These are phyloP conservation scores for Cetonia aurata DNA, from an alignment of 2,888 invertebrate genomes.

Conservation along the genomic window DNA sequence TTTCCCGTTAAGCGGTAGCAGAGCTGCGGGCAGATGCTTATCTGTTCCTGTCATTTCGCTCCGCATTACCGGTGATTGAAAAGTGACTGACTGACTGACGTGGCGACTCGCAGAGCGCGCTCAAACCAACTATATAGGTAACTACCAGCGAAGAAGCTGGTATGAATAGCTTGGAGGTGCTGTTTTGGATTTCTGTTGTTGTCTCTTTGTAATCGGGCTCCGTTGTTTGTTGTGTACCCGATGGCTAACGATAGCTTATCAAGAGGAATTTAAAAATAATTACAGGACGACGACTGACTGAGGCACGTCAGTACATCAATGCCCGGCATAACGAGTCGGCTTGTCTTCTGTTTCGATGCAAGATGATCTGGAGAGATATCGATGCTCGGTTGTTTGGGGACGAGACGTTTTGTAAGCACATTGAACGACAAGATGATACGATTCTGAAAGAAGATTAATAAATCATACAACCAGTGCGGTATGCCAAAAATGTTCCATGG, in stretches of 20 bases:
- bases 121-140: no score
- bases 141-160: no score
- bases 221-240: constrained; percentile 49
- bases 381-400: constrained; percentile 24
- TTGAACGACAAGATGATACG: neutral
- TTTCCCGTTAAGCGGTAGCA: constrained; percentile 42
- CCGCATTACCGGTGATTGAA: constrained; percentile 46
- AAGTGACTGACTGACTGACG: constrained; percentile 40
- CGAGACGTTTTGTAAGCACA: no score
- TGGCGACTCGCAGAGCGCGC: neutral
- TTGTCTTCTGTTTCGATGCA: constrained; percentile 28
- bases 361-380: constrained; percentile 42
- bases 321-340: constrained; percentile 51
- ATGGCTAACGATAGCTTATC: constrained; percentile 64
- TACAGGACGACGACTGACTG: constrained; percentile 58
- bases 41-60: constrained; percentile 49
- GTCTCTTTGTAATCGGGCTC: constrained; percentile 48
- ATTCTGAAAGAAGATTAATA: constrained; percentile 31
- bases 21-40: constrained; percentile 42
- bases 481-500: constrained; percentile 3
- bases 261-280: constrained; percentile 65
- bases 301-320: constrained; percentile 63
- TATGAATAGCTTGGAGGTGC: neutral
- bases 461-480: constrained; percentile 32
- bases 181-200: neutral